Conservation (phyloP, 2,888 invertebrate species). For the Drosophila ezoana region DNA sequence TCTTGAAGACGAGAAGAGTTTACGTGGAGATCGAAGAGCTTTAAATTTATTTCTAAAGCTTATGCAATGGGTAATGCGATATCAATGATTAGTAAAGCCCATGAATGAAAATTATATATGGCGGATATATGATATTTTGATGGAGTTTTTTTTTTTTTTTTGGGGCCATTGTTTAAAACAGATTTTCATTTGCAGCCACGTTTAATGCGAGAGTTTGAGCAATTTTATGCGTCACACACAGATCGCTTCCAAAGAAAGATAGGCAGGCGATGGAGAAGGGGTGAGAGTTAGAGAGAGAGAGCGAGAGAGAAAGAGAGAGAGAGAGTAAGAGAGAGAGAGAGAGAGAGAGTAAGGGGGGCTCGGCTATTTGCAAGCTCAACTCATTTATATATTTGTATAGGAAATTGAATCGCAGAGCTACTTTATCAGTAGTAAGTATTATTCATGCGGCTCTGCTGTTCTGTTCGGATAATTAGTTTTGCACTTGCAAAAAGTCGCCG, state of each 20-base stretch:
- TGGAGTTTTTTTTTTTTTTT: conserved; percentile 1
- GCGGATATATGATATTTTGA: conserved; percentile 38
- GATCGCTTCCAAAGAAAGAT: background rate
- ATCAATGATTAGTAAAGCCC: background rate
- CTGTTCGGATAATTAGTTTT: conserved; percentile 54
- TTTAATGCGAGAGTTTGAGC: conserved; percentile 7
- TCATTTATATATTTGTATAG: conserved; percentile 37
- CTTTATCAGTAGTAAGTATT: conserved; percentile 57
- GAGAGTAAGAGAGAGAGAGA: background rate
- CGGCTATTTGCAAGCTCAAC: conserved; percentile 31
- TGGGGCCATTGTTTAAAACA: conserved; percentile 23
- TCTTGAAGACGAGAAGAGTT: no score
- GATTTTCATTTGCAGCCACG: conserved; percentile 34
- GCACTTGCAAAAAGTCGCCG: conserved; percentile 35
- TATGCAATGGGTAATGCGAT: conserved; percentile 22
- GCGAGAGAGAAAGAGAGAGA: no score
- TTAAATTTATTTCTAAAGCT: no score
- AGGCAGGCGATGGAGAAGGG: background rate
- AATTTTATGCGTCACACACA: conserved; percentile 30
- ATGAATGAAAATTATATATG: conserved; percentile 4
- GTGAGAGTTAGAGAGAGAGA: background rate
- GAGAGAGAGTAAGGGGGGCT: conserved; percentile 3
- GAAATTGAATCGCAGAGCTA: conserved; percentile 46
- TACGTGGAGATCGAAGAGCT: background rate
- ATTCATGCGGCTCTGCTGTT: conserved; percentile 43